phyloP scores from a whole-genome alignment of 2,888 invertebrate genomes.

The Acanthosepion esculentum region DNA sequence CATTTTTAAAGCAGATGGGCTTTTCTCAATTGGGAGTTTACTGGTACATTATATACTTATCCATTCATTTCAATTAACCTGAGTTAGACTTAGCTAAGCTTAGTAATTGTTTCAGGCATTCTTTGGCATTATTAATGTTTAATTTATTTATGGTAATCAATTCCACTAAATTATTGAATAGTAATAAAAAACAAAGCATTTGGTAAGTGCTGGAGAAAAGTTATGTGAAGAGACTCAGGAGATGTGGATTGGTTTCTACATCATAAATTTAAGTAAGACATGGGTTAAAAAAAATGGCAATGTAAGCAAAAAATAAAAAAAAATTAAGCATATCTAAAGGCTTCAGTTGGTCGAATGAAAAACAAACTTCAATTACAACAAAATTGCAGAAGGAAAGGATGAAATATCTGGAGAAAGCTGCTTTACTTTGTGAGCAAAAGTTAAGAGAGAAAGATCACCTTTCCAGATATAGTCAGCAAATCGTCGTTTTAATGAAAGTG shows the following conservation, averaged over 20 bases:
- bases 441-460: slow-evolving; percentile 42
- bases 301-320: not conserved
- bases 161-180: no score
- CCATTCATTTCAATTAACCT: no score
- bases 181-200: not conserved
- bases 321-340: not conserved
- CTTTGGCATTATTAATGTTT: not conserved
- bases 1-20: no score
- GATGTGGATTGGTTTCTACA: not conserved
- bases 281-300: not conserved
- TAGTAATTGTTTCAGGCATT: no score
- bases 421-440: not conserved
- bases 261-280: not conserved
- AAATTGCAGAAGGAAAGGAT: not conserved
- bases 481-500: slow-evolving; percentile 43
- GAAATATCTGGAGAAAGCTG: not conserved
- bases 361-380: not conserved
- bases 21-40: no score
- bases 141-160: not conserved
- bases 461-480: slow-evolving; percentile 44
- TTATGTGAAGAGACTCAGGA: not conserved
- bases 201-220: not conserved
- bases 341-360: not conserved
- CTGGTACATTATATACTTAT: no score
- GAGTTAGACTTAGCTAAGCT: no score